A percentile compares a stretch with the other conserved stretches of the same genome.
phyloP scores from a whole-genome alignment of 2,113 vertebrate species.

The Vulpes lagopus region DNA sequence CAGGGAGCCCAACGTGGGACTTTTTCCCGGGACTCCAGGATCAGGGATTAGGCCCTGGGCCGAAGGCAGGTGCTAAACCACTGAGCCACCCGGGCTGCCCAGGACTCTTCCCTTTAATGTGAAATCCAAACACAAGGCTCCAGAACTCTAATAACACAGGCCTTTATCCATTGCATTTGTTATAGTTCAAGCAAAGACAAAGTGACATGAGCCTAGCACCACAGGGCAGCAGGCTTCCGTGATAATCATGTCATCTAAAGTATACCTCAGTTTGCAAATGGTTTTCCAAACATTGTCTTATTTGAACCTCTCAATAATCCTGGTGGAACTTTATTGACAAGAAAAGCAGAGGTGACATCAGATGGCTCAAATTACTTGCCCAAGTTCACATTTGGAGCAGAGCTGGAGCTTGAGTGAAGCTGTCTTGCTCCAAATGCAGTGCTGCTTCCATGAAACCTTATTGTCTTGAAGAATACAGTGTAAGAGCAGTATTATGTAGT shows the following conservation, averaged over 20 bases:
- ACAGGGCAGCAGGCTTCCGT: background rate
- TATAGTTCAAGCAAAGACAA: constrained; percentile 8
- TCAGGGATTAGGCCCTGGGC: too few relatives aligned
- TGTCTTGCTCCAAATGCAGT: background rate
- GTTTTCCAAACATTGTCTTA: background rate
- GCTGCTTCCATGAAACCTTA: background rate
- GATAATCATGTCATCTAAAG: background rate
- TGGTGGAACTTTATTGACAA: background rate
- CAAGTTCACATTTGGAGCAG: constrained; percentile 26
- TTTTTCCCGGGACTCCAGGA: too few relatives aligned
- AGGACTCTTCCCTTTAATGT: background rate
- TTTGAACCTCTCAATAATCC: constrained; percentile 15
- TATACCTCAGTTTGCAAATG: background rate
- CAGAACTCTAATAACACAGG: background rate
- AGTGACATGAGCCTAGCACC: background rate
- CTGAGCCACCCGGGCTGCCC: too few relatives aligned
- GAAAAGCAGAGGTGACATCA: constrained; percentile 16
- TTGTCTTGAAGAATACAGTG: background rate
- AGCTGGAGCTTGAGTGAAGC: background rate
- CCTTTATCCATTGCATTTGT: background rate
- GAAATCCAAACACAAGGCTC: constrained; percentile 7
- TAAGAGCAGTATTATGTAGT: background rate
- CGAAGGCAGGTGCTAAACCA: too few relatives aligned
- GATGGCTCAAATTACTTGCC: constrained; percentile 34
- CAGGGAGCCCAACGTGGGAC: too few relatives aligned